Evolutionary conservation across 35 echinoderm and acorn worm genomes (phyloP).

Genomic region (Heliocidaris tuberculata): DNA sequence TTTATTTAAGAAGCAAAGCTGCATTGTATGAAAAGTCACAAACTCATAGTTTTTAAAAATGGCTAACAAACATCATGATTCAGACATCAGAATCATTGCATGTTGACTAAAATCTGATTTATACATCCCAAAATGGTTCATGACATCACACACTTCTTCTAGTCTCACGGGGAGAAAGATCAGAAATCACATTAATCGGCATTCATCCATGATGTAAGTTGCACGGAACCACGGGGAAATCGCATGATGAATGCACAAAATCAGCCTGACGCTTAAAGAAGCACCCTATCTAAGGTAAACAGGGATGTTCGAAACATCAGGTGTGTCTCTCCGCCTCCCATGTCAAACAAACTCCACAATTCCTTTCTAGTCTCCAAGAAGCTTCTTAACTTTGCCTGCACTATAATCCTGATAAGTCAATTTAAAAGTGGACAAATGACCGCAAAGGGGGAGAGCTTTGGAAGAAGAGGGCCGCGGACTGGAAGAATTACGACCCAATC

Average conservation of each 20-base stretch:
- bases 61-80: background rate
- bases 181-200: background rate
- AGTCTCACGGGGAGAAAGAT: background rate
- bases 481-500: background rate
- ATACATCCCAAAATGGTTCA: background rate
- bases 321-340: background rate
- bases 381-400: background rate
- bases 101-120: background rate
- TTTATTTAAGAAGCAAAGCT: background rate
- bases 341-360: background rate
- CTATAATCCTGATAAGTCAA: conserved; percentile 11
- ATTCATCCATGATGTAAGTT: background rate
- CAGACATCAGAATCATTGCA: background rate
- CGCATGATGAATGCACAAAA: background rate
- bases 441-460: background rate
- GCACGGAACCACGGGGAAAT: background rate
- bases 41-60: no score
- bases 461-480: background rate
- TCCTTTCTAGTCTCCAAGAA: background rate
- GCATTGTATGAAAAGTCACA: no score
- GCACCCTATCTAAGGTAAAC: background rate
- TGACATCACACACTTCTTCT: background rate
- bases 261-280: background rate
- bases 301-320: background rate
- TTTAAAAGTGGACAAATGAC: background rate